A percentile compares a stretch with the other conserved stretches of the same genome.
These are phyloP conservation scores for Helicorthomorpha holstii DNA, from an alignment of 1,140 invertebrate genomes.

Conservation along the genomic window DNA sequence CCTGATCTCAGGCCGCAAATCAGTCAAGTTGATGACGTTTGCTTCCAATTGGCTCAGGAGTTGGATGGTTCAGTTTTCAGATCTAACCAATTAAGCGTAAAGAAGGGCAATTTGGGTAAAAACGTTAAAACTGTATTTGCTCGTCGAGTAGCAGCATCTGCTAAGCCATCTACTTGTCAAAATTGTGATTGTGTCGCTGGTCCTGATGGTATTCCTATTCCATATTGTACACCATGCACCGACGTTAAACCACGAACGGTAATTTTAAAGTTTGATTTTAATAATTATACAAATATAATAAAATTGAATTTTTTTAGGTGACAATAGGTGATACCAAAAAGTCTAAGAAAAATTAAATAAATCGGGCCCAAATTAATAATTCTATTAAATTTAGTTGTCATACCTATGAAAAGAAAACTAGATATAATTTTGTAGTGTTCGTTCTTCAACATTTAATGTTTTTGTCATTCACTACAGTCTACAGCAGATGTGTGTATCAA, in stretches of 20 bases:
- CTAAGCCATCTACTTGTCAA: not conserved
- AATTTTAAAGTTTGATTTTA: no score
- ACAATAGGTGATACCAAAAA: no score
- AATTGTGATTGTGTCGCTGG: not conserved
- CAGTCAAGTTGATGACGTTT: not conserved
- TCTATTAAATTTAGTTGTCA: no score
- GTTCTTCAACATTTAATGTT: no score
- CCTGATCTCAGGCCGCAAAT: not conserved
- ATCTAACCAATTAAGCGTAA: not conserved
- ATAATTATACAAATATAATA: no score
- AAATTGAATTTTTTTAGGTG: no score
- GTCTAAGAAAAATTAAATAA: no score
- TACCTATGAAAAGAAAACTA: no score
- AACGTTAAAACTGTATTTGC: not conserved
- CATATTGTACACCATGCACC: not conserved
- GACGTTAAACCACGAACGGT: not conserved
- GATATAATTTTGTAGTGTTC: no score
- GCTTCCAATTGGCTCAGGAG: not conserved
- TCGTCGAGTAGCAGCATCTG: not conserved
- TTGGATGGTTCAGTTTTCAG: not conserved
- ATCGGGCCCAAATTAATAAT: no score
- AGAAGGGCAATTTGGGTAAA: not conserved
- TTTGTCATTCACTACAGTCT: no score
- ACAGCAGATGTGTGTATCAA: no score
- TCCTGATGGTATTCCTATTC: not conserved